Conservation (phyloP, 2,888 invertebrate genomes). For the Pasiphila rectangulata region DNA sequence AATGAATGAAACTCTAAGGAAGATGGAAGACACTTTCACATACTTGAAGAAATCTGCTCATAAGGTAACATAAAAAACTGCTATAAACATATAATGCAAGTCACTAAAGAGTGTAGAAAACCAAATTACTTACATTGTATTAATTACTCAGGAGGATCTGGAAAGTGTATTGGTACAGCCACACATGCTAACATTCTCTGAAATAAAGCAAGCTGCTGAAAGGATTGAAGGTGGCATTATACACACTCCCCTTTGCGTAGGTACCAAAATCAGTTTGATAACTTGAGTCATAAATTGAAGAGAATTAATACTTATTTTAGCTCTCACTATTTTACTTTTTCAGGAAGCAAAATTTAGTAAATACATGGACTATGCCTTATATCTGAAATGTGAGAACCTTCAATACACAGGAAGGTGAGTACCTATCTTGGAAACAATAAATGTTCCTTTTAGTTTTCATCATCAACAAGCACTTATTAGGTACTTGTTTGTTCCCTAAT, state of each 20-base stretch:
- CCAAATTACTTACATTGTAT: too few relatives aligned
- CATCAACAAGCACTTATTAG: too few relatives aligned
- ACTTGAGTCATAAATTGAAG: background rate
- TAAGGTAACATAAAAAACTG: conserved; percentile 21
- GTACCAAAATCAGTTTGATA: conserved; percentile 30
- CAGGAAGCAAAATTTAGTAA: conserved; percentile 75
- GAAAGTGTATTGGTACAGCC: conserved; percentile 25
- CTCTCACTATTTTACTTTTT: conserved; percentile 30
- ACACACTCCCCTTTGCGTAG: conserved; percentile 72
- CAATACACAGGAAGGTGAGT: conserved; percentile 90
- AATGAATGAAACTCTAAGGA: conserved; percentile 29
- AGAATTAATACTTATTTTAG: background rate
- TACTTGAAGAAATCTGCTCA: conserved; percentile 23
- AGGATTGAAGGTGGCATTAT: conserved; percentile 66
- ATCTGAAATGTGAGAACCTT: conserved; percentile 92
- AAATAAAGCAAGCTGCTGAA: conserved; percentile 66
- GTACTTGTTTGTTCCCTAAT: too few relatives aligned
- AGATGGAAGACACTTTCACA: conserved; percentile 39
- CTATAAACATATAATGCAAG: background rate
- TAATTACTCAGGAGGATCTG: conserved; percentile 29
- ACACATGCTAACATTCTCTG: conserved; percentile 57
- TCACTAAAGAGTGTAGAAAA: background rate
- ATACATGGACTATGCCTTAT: conserved; percentile 85
- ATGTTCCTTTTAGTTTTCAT: too few relatives aligned
- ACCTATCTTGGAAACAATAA: background rate